A percentile compares a stretch with the other conserved stretches of the same genome.
phyloP scores from a whole-genome alignment of 2,113 vertebrate genomes.

The Willisornis vidua region DNA sequence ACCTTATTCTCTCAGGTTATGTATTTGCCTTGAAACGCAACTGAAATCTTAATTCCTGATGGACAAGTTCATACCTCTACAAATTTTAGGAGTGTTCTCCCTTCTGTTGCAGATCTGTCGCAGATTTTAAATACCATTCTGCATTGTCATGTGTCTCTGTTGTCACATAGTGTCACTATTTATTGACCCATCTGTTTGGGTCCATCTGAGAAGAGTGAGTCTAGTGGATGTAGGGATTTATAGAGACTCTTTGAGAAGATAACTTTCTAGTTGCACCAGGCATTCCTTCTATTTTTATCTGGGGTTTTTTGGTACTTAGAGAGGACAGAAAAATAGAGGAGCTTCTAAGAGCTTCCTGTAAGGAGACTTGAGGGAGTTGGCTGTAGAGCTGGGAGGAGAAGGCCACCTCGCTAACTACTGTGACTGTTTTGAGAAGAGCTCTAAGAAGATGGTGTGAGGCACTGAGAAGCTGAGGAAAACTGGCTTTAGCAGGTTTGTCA shows the following conservation, averaged over 20 bases:
- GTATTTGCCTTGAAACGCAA: not conserved
- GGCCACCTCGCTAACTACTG: not conserved
- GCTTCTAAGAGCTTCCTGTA: not conserved
- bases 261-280: not conserved
- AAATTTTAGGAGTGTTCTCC: not conserved
- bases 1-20: not conserved
- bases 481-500: not conserved
- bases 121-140: not conserved
- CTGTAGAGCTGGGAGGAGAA: not conserved
- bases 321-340: not conserved
- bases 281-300: not conserved
- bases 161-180: not conserved
- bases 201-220: not conserved
- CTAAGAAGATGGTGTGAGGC: not conserved
- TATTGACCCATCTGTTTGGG: not conserved
- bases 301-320: not conserved
- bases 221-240: not conserved
- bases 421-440: not conserved
- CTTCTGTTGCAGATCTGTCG: not conserved
- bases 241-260: not conserved
- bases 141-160: not conserved
- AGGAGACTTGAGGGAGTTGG: not conserved
- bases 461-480: not conserved
- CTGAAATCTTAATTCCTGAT: not conserved
- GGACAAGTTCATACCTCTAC: not conserved